Evolutionary conservation across 2,113 vertebrate genomes (phyloP).

Genomic region (Mastomys coucha): DNA sequence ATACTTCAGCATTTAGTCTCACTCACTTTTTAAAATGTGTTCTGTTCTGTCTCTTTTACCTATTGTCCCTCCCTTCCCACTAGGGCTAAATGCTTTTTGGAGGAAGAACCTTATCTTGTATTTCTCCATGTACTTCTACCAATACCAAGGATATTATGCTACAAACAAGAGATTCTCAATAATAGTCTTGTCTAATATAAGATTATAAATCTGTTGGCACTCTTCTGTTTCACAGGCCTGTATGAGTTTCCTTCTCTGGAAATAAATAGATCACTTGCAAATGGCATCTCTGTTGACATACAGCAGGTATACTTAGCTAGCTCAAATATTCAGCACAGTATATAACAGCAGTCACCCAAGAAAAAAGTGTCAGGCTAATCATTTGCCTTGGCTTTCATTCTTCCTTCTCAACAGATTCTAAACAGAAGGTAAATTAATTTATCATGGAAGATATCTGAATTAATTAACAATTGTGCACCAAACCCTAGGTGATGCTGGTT

Average conservation of each 20-base stretch:
- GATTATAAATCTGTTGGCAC: constrained; percentile 18
- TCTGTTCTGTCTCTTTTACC: constrained; percentile 21
- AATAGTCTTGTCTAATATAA: constrained; percentile 19
- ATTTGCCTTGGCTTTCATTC: constrained; percentile 27
- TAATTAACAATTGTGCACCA: constrained; percentile 58
- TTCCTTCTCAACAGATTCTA: constrained; percentile 18
- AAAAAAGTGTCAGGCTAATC: background rate
- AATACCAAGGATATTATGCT: background rate
- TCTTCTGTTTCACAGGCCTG: constrained; percentile 34
- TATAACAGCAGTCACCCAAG: background rate
- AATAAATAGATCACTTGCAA: constrained; percentile 43
- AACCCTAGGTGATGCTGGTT: background rate
- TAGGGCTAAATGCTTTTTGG: constrained; percentile 39
- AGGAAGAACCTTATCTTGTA: constrained; percentile 13
- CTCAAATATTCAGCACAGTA: constrained; percentile 22
- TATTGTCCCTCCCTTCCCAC: background rate
- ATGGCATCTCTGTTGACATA: constrained; percentile 51
- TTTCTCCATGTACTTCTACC: constrained; percentile 38
- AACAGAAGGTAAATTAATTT: constrained; percentile 61
- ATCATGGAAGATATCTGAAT: constrained; percentile 5
- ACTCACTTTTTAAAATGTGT: background rate
- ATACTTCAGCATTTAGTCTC: constrained; percentile 33
- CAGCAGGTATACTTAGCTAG: background rate
- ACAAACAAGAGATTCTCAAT: constrained; percentile 37
- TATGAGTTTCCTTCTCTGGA: constrained; percentile 13